These are phyloP conservation scores for Hirtodrosophila histrioides DNA, from an alignment of 2,888 invertebrate genomes.

Conservation along the genomic window DNA sequence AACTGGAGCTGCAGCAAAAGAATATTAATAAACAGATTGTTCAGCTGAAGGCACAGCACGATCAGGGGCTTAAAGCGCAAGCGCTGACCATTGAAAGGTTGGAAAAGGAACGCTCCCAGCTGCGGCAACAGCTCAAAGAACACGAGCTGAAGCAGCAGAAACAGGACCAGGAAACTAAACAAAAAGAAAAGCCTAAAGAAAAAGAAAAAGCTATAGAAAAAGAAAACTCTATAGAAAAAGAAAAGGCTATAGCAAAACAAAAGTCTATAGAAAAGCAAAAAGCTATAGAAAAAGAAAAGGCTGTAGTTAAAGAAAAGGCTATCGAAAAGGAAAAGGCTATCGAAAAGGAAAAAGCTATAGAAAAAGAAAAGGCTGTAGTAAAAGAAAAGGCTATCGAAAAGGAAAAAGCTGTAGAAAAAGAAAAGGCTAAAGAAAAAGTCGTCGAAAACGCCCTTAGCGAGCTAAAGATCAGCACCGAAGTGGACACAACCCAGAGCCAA, in stretches of 20 bases:
- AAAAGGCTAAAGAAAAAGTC: too few species aligned
- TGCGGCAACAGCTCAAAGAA: constrained; percentile 8
- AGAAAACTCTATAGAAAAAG: too few species aligned
- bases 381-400: too few species aligned
- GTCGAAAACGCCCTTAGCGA: too few species aligned
- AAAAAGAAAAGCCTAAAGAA: constrained; percentile 2
- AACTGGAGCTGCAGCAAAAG: constrained; percentile 24
- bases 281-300: too few species aligned
- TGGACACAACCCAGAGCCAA: background rate
- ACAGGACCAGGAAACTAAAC: background rate
- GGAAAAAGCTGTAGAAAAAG: too few species aligned
- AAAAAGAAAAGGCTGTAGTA: too few species aligned
- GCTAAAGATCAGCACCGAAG: background rate
- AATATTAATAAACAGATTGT: constrained; percentile 32
- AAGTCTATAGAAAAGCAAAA: too few species aligned
- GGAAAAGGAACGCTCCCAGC: constrained; percentile 3
- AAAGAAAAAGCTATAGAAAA: background rate
- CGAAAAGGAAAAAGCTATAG: too few species aligned
- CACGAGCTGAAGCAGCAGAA: constrained; percentile 6
- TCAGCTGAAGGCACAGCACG: constrained; percentile 26
- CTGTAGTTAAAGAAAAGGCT: too few species aligned
- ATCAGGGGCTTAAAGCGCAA: constrained; percentile 15
- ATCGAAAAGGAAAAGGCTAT: too few species aligned
- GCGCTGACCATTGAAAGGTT: constrained; percentile 7
- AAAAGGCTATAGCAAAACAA: too few species aligned